Base-by-base conservation (phyloP, 2,113 vertebrate species). In the Odontesthes bonariensis region DNA sequence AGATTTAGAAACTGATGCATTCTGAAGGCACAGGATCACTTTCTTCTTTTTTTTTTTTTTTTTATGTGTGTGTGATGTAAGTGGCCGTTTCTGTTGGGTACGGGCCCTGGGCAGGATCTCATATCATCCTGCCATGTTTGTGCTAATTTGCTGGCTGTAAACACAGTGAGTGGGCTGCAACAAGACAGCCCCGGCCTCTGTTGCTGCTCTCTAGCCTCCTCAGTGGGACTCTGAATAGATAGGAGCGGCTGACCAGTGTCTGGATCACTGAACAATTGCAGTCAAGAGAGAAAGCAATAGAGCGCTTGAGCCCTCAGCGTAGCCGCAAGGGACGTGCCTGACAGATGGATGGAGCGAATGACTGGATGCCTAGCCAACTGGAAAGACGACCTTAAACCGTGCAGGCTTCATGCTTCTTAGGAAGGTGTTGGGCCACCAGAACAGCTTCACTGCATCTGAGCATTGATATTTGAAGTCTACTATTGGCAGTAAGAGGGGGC, bases 121-220 rank as follows among this genome's bases (percentile, higher is more conserved):
- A 23, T 87, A 76, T 71, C 75, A 68, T 76, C 67, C 69, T 73
- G 69, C 68, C 79, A 70, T 86, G 88, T 83, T 83, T 81, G 86
- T 87, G 84, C 85, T 91, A 88, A 91, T 88, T 82, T 83, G 85
- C 73, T 78, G 71, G 64, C 80, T 87, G 81, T 91, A 90, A 92
- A 92, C 88, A 88, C 33, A 13, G 77, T 58, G 68, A 82, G 84
- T 70, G 73, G 75, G 75, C 85, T 74, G 81, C 71, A 86, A 81
- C 79, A 81, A 63, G 77, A 84, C 76, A 60, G 57, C 3, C 66
- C 60, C 73, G 84, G 76, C 77, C 78, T 82, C 63, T 52, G 77
- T 73, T 59, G 79, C 75, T 73, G 77, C 20, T 89, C 79, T 83
- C 70, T 68, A 19, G 69, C 70, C 72, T 83, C 69, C 75, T 81